Base-by-base conservation (phyloP, 2,888 invertebrate species). In the Pinctada fucata region DNA sequence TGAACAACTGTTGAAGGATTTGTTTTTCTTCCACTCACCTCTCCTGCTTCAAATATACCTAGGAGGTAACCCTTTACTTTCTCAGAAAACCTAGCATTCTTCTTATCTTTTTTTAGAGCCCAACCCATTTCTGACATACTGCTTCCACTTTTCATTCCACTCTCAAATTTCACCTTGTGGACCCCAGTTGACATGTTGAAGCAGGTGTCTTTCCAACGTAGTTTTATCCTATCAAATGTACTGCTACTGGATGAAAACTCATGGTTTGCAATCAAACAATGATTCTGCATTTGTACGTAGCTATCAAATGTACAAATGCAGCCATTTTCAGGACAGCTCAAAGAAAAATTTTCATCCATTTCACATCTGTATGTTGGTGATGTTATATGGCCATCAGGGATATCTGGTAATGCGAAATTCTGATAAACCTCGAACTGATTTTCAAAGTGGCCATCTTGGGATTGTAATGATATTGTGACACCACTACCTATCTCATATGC, bases 51-150 rank as follows among this genome's bases (percentile, higher is more conserved):
- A 51, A 71, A 71, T 51, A 51, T 13, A 3, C n/a, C 71, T 51
- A n/a, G 31, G 3, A 71, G 51, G 50, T 71, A 71, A 31, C n/a
- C 4, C 31, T 71, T 71, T 31, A 71, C 71, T 10, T 71, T 13
- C 8, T 71, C n/a, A n/a, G 51, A 71, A 16, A 51, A 51, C 51
- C 71, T 49, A 3, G 16, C 51, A 6, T 16, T 6, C 8, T 51
- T 71, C 31, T 50, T 49, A 6, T 50, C 51, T 16, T 31, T 71
- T 47, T 71, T 51, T 8, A 71, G 50, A 8, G 71, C 50, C 71
- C 71, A 71, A 16, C 71, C 50, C n/a, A 71, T 71, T 48, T 4
- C 3, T 8, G n/a, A 31, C 47, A n/a, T 52, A 52, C 58, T 52
- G 58, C 10, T 10, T 8, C 58, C 47, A 13, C 8, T 2, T 8